These are phyloP conservation scores for Drosophila navojoa DNA, from an alignment of 1,140 invertebrate species.

Conservation along the genomic window DNA sequence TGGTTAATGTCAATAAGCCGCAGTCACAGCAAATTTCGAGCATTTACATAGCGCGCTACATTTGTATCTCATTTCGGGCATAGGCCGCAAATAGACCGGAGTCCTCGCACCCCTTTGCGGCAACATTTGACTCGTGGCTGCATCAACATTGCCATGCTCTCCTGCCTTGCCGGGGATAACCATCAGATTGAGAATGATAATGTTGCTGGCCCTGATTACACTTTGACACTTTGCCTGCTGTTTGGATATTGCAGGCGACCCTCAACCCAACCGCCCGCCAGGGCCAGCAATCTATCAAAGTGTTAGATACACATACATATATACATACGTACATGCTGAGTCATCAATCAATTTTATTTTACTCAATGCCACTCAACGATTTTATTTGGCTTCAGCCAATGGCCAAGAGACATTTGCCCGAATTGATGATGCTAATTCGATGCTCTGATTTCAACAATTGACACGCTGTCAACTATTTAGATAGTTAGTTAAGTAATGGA, in stretches of 20 bases:
- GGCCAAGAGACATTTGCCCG: slow-evolving; percentile 9
- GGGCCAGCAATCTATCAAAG: slow-evolving; percentile 75
- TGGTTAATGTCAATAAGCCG: slow-evolving; percentile 83
- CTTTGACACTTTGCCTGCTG: slow-evolving; percentile 65
- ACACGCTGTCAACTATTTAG: slow-evolving; percentile 12
- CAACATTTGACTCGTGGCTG: slow-evolving; percentile 66
- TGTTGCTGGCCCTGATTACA: slow-evolving; percentile 50
- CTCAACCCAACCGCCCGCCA: neutral
- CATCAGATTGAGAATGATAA: slow-evolving; percentile 36
- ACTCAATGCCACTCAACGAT: slow-evolving; percentile 62
- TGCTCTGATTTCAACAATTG: slow-evolving; percentile 22
- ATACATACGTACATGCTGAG: slow-evolving; percentile 21
- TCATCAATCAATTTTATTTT: slow-evolving; percentile 77
- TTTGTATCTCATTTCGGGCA: slow-evolving; percentile 37
- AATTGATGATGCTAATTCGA: slow-evolving; percentile 21
- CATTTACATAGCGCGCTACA: slow-evolving; percentile 65
- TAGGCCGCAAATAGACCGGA: neutral
- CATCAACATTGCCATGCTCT: slow-evolving; percentile 20
- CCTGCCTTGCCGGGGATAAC: neutral
- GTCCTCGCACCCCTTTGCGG: slow-evolving; percentile 55
- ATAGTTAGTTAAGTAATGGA: neutral
- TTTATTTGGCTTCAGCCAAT: slow-evolving; percentile 33
- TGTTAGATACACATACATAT: slow-evolving; percentile 47
- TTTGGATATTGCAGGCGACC: slow-evolving; percentile 18
- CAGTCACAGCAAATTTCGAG: slow-evolving; percentile 52